phyloP scores from a whole-genome alignment of 2,797 vertebrate genomes.

The Ispidina lecontei region DNA sequence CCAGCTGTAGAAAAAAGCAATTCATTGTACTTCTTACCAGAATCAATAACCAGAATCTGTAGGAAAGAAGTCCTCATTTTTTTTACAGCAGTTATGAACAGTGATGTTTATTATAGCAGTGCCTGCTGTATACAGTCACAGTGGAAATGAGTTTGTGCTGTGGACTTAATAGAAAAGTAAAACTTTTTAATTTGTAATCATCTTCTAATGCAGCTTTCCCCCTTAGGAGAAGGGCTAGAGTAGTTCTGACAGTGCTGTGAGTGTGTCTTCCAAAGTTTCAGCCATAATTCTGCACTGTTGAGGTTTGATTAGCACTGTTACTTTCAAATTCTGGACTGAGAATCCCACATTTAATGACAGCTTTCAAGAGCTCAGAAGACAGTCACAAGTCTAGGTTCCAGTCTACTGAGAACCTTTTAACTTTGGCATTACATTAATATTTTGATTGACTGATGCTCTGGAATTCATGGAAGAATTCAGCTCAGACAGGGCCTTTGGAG shows the following conservation, averaged over 20 bases:
- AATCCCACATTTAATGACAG: background rate
- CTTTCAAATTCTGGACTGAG: background rate
- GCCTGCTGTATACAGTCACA: background rate
- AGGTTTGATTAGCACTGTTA: background rate
- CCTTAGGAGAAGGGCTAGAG: background rate
- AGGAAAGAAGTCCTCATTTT: background rate
- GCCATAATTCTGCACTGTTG: background rate
- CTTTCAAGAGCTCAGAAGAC: background rate
- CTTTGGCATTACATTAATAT: background rate
- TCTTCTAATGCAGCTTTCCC: background rate
- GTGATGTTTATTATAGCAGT: background rate
- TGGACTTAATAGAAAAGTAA: background rate
- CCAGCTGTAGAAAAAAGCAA: background rate
- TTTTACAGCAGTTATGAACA: background rate
- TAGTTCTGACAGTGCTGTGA: background rate
- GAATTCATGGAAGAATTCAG: background rate
- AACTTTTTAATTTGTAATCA: background rate
- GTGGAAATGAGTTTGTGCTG: background rate
- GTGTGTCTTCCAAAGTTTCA: background rate
- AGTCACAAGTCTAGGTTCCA: background rate
- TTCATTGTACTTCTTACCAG: background rate
- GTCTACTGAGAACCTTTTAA: background rate
- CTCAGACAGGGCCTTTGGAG: background rate
- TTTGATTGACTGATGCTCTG: background rate
- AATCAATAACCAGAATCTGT: background rate